phyloP scores from a whole-genome alignment of 2,113 vertebrate species.

The Recurvirostra avosetta region DNA sequence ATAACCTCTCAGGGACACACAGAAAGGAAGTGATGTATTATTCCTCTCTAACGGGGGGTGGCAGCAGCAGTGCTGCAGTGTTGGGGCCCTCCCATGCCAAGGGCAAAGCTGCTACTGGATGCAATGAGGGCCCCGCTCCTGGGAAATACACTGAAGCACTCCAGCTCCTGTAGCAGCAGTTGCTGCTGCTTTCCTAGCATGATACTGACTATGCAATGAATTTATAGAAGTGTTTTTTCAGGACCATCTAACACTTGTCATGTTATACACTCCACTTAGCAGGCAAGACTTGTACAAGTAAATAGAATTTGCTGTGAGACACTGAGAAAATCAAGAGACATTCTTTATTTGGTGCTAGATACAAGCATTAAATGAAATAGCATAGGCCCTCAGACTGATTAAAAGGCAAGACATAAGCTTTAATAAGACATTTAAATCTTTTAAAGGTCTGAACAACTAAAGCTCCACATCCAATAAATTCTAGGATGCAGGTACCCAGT shows the following conservation, averaged over 20 bases:
- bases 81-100: too few species aligned
- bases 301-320: not conserved
- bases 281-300: not conserved
- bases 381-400: not conserved
- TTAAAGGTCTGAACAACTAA: not conserved
- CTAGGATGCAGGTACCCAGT: not conserved
- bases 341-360: constrained; percentile 48
- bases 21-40: rapidly evolving
- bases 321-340: not conserved
- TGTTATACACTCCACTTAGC: not conserved
- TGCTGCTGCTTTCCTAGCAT: not conserved
- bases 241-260: too few species aligned
- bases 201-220: too few species aligned
- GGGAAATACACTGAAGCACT: too few species aligned
- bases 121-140: not conserved
- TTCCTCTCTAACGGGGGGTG: too few species aligned
- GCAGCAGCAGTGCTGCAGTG: not conserved
- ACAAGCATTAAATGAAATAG: constrained; percentile 31
- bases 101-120: not conserved
- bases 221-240: not conserved
- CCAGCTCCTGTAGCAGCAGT: not conserved
- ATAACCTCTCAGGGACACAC: not conserved
- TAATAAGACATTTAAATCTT: constrained; percentile 15
- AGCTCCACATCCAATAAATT: not conserved
- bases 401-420: constrained; percentile 37